Conservation (phyloP, 2,113 vertebrate species). For the Pterophyllum scalare region DNA sequence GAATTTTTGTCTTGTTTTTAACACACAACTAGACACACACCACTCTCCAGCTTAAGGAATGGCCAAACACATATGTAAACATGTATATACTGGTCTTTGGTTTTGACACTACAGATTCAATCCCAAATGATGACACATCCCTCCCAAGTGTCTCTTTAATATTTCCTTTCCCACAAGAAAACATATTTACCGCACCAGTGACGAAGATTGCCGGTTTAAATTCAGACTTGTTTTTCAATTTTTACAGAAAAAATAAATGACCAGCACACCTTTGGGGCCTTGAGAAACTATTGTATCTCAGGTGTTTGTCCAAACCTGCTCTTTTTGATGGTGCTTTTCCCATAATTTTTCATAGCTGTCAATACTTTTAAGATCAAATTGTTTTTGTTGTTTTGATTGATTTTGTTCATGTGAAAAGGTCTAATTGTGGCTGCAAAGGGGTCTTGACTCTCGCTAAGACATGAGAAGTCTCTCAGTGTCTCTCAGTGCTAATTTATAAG, state of each 20-base stretch:
- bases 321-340: not conserved
- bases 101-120: not conserved
- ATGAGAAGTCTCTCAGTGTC: not conserved
- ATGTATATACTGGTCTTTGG: not conserved
- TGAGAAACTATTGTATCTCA: not conserved
- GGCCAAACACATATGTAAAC: not conserved
- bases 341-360: not conserved
- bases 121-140: constrained; percentile 1
- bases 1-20: not conserved
- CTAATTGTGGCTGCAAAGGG: not conserved
- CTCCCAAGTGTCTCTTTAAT: constrained; percentile 30
- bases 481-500: too few species aligned
- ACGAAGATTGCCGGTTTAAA: constrained; percentile 3
- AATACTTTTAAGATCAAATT: too few species aligned
- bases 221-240: not conserved
- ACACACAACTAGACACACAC: fast-evolving
- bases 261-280: not conserved
- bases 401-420: not conserved
- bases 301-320: not conserved
- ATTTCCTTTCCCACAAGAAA: constrained; percentile 37
- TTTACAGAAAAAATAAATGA: not conserved
- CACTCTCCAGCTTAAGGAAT: not conserved
- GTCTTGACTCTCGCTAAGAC: not conserved
- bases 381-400: too few species aligned
- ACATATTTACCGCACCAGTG: not conserved